A percentile compares a stretch with the other conserved stretches of the same genome.
These are phyloP conservation scores for Trichomycterus rosablanca DNA, from an alignment of 2,113 vertebrate genomes.

Conservation along the genomic window DNA sequence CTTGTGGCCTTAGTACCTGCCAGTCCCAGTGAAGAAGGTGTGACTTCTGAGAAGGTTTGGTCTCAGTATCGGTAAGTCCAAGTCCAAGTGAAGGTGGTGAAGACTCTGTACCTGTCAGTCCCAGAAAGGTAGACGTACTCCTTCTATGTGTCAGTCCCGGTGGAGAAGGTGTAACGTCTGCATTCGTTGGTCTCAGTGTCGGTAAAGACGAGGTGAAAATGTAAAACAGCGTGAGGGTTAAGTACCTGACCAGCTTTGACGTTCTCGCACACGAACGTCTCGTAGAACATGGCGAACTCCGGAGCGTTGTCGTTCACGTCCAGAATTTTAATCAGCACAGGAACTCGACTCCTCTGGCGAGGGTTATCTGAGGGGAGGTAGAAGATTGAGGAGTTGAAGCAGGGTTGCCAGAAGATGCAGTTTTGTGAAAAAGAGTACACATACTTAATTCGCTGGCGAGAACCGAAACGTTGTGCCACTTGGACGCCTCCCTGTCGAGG, in stretches of 20 bases:
- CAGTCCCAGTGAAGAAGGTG: not conserved
- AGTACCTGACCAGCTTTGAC: constrained; percentile 79
- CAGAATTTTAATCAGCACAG: constrained; percentile 77
- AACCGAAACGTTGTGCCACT: constrained; percentile 82
- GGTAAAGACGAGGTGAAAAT: no score
- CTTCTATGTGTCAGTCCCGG: not conserved
- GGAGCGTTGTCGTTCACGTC: constrained; percentile 84
- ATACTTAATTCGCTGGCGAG: constrained; percentile 81
- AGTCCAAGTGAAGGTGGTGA: not conserved
- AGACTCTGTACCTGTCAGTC: not conserved
- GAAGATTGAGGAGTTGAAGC: not conserved
- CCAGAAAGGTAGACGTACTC: not conserved
- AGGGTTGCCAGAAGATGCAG: not conserved
- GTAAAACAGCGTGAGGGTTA: no score
- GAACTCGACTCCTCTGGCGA: constrained; percentile 75
- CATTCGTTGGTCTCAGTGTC: no score
- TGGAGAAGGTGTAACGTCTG: not conserved
- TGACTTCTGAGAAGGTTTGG: not conserved
- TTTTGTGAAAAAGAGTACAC: constrained; percentile 35
- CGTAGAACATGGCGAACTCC: constrained; percentile 80
- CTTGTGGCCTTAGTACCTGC: no score
- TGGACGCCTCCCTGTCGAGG: constrained; percentile 76
- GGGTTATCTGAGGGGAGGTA: constrained; percentile 69
- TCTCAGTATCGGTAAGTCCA: not conserved
- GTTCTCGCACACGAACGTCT: constrained; percentile 86